Percentiles rank a stretch among this genome's conserved stretches.
These are phyloP conservation scores for Enteromius paludinosus DNA, from an alignment of 2,797 vertebrate species.

Conservation along the genomic window DNA sequence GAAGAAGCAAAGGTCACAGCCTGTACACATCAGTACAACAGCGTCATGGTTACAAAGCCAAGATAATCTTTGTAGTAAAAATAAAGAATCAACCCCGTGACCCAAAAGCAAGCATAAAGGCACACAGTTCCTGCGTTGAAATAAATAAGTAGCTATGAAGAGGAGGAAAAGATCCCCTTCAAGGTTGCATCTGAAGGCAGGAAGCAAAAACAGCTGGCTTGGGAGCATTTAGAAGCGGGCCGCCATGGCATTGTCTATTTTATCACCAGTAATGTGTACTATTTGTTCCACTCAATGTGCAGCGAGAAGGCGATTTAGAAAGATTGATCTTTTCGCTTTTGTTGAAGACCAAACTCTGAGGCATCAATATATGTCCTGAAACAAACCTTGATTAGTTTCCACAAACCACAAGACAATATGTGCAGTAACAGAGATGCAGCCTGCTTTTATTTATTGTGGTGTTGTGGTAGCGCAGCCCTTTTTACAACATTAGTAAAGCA, in stretches of 20 bases:
- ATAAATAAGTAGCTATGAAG: conserved; percentile 22
- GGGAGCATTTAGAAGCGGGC: conserved; percentile 55
- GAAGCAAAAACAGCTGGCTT: conserved; percentile 53
- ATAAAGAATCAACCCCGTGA: conserved; percentile 5
- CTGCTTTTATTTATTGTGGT: conserved; percentile 36
- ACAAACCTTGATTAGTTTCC: conserved; percentile 53
- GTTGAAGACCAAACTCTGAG: conserved; percentile 52
- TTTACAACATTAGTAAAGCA: conserved; percentile 35
- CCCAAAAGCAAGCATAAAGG: conserved; percentile 19
- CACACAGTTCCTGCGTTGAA: not conserved
- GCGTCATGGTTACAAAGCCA: not conserved
- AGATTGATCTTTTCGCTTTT: conserved; percentile 59
- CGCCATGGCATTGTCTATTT: conserved; percentile 45
- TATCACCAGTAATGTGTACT: conserved; percentile 53
- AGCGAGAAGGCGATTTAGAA: conserved; percentile 51
- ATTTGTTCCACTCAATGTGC: conserved; percentile 61
- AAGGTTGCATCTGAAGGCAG: conserved; percentile 40
- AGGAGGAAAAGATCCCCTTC: conserved; percentile 29
- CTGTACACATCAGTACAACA: not conserved
- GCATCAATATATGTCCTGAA: conserved; percentile 49
- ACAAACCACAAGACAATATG: conserved; percentile 53
- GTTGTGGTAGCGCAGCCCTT: conserved; percentile 3
- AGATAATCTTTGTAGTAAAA: conserved; percentile 12
- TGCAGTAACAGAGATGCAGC: conserved; percentile 23
- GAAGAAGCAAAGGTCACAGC: conserved; percentile 35